Conservation (phyloP, 2,113 vertebrate genomes). For the Phyllostomus discolor region DNA sequence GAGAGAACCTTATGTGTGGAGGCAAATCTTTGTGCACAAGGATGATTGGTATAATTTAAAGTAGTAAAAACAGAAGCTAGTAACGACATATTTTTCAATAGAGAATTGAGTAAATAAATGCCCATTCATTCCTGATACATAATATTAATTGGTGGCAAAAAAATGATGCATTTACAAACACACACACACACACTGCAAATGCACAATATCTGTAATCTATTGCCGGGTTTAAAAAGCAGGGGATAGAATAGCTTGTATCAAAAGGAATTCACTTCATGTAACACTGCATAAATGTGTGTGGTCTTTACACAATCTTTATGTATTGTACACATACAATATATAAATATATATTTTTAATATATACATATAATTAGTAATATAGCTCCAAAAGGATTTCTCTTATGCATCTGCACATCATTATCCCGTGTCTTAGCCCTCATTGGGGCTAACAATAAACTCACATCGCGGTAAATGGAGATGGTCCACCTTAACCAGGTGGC, state of each 20-base stretch:
- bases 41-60: not conserved
- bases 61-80: not conserved
- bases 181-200: not conserved
- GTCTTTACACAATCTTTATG: not conserved
- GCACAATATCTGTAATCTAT: not conserved
- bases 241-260: not conserved
- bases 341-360: not conserved
- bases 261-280: not conserved
- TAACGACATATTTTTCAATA: not conserved
- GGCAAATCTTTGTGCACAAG: not conserved
- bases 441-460: not conserved
- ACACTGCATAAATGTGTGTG: not conserved
- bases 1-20: not conserved
- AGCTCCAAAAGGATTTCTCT: not conserved
- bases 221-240: not conserved
- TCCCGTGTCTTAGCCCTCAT: not conserved
- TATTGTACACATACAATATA: not conserved
- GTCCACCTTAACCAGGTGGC: not conserved
- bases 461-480: not conserved
- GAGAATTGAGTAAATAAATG: not conserved
- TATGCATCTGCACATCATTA: not conserved
- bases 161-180: not conserved
- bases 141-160: not conserved
- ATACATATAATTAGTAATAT: not conserved
- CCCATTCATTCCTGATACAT: not conserved